Conservation (phyloP, 2,888 invertebrate genomes). For the Meandrusa payeni region DNA sequence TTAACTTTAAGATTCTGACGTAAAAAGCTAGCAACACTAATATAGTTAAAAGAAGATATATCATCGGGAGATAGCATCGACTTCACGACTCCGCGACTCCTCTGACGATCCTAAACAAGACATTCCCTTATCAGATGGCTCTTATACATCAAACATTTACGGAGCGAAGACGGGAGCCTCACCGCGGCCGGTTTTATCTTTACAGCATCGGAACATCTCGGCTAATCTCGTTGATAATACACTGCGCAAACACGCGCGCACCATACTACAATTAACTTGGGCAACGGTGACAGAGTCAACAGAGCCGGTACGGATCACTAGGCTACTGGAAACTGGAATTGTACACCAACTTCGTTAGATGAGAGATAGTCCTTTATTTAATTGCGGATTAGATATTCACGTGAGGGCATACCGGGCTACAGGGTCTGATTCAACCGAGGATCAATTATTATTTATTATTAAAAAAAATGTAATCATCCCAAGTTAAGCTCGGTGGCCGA, state of each 20-base stretch:
- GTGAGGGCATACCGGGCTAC: too few relatives aligned
- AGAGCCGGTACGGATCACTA: conserved; percentile 11
- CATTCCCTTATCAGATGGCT: conserved; percentile 30
- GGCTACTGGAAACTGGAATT: conserved; percentile 10
- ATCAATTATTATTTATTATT: too few relatives aligned
- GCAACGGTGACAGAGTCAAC: conserved; percentile 17
- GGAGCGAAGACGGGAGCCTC: conserved; percentile 46
- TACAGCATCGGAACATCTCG: conserved; percentile 41
- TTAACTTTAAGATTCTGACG: too few relatives aligned
- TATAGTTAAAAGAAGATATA: conserved; percentile 15
- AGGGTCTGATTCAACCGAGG: too few relatives aligned
- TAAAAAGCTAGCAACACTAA: conserved; percentile 2
- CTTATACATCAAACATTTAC: conserved; percentile 46
- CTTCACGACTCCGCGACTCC: conserved; percentile 4
- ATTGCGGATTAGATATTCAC: conserved; percentile 32
- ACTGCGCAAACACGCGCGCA: conserved; percentile 22
- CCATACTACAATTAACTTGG: conserved; percentile 3
- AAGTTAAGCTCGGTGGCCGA: too few relatives aligned
- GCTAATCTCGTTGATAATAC: conserved; percentile 41
- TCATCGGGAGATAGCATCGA: conserved; percentile 9
- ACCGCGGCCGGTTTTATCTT: conserved; percentile 41
- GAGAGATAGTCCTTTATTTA: conserved; percentile 21
- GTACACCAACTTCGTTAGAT: neutral
- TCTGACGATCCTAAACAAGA: conserved; percentile 23
- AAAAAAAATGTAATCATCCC: too few relatives aligned